Evolutionary conservation across 2,797 vertebrate species (phyloP).

Genomic region (Chaenodraco wilsoni): DNA sequence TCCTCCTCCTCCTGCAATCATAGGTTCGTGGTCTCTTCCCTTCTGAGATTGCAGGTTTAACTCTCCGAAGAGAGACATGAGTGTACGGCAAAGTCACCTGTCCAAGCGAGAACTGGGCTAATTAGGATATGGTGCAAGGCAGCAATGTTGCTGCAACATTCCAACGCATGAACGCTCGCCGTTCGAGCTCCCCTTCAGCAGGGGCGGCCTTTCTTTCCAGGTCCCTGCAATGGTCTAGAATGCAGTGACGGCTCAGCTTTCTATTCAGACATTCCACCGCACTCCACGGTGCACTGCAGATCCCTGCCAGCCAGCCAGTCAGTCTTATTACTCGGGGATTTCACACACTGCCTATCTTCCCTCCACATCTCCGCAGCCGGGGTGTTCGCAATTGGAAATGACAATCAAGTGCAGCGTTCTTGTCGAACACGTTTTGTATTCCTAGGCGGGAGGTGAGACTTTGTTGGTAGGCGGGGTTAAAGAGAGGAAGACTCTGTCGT

Average conservation of each 20-base stretch:
- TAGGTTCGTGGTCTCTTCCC: slow-evolving; percentile 55
- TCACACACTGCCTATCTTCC: slow-evolving; percentile 74
- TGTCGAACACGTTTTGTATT: slow-evolving; percentile 41
- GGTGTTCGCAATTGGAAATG: slow-evolving; percentile 73
- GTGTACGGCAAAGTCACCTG: slow-evolving; percentile 72
- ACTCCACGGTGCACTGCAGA: slow-evolving; percentile 81
- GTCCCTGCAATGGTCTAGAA: slow-evolving; percentile 79
- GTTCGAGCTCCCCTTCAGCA: slow-evolving; percentile 67
- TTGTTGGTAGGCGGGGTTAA: slow-evolving; percentile 47
- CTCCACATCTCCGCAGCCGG: slow-evolving; percentile 73
- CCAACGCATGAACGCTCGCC: slow-evolving; percentile 65
- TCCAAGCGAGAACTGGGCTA: slow-evolving; percentile 74
- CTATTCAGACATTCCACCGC: slow-evolving; percentile 80
- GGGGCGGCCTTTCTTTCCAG: slow-evolving; percentile 61
- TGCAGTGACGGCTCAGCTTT: slow-evolving; percentile 81
- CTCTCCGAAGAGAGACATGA: slow-evolving; percentile 62
- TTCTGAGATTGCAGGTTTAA: slow-evolving; percentile 71
- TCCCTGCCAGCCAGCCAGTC: slow-evolving; percentile 66
- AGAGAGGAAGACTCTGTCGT: slow-evolving; percentile 38
- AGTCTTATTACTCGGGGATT: slow-evolving; percentile 77
- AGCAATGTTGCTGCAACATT: slow-evolving; percentile 75
- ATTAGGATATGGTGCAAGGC: slow-evolving; percentile 73
- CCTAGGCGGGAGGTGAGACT: slow-evolving; percentile 38
- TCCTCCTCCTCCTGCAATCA: slow-evolving; percentile 65
- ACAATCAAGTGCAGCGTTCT: slow-evolving; percentile 71